A percentile compares a stretch with the other conserved stretches of the same genome.
phyloP scores from a whole-genome alignment of 1,140 invertebrate genomes.

The Latrodectus geometricus region DNA sequence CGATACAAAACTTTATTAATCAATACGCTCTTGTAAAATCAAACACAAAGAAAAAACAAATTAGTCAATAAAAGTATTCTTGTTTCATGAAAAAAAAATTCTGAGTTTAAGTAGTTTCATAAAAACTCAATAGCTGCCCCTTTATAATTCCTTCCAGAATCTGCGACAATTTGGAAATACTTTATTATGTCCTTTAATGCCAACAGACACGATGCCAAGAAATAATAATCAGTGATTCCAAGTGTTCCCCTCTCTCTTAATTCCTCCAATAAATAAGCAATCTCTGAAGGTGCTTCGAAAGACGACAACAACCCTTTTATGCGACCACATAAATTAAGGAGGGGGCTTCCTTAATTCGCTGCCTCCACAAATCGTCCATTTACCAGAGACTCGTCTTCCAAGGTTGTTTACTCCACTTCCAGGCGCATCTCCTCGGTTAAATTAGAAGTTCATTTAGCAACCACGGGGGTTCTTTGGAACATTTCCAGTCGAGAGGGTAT shows the following conservation, averaged over 20 bases:
- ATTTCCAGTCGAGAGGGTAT: neutral
- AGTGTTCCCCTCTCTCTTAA: neutral
- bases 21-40: no score
- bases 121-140: no score
- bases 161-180: neutral
- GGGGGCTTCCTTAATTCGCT: neutral
- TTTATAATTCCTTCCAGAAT: neutral
- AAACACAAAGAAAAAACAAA: no score
- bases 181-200: neutral
- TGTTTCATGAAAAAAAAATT: no score
- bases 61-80: no score
- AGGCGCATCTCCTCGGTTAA: conserved; percentile 5
- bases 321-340: neutral
- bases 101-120: no score
- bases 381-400: neutral
- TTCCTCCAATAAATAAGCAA: neutral
- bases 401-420: neutral
- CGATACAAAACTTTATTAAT: no score
- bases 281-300: neutral
- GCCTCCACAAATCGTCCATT: neutral
- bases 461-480: neutral
- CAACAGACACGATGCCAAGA: no score
- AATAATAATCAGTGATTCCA: no score
- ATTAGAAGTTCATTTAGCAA: conserved; percentile 28
- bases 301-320: neutral